Evolutionary conservation across 2,797 vertebrate species (phyloP), one percentile per base, ranked within the genome.

Genomic region (Coregonus suidteri): DNA sequence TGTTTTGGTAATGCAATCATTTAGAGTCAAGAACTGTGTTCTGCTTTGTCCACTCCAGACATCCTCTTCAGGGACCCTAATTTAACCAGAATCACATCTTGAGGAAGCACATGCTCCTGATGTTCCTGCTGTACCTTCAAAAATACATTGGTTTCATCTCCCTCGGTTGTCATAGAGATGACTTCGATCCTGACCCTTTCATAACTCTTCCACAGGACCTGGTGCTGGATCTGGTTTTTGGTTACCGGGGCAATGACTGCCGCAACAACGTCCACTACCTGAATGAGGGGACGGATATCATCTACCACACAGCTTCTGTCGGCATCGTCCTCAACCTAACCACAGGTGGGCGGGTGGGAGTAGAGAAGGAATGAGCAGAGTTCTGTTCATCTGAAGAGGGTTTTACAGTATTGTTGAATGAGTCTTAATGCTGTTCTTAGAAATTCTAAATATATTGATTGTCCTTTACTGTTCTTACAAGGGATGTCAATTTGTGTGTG

Each of bases 181-280:
- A 91, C 89, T 91, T 85, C 83, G 86, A 88, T 86, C 84, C 86
- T 85, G 34, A 68, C 68, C 81, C 78, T 77, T 85, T 76, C 82
- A 68, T 47, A 25, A 75, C 81, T 84, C 82, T 89, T 86, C 83
- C 78, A 3, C 85, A 99, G 98, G 98, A 99, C 86, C 92, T 99
- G 53, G 95, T 98, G 84, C 90, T 99, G 92, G 98, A 98, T 84
- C 93, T 99, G 85, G 97, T 98, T 66, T 98, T 99, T 88, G 98
- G 98, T 88, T 99, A 99, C 90, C 95, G 98, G 85, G 98, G 98
- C 88, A 97, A 95, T 88, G 98, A 99, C 92, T 99, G 98, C 91
- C 96, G 98, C 82, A 99, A 99, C 90, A 99, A 99, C 65, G 97
- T 98, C 85, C 98, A 99, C 93, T 99, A 99, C 91, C 93, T 99